phyloP scores from a whole-genome alignment of 2,888 invertebrate species.

The Stegophylla sp. region DNA sequence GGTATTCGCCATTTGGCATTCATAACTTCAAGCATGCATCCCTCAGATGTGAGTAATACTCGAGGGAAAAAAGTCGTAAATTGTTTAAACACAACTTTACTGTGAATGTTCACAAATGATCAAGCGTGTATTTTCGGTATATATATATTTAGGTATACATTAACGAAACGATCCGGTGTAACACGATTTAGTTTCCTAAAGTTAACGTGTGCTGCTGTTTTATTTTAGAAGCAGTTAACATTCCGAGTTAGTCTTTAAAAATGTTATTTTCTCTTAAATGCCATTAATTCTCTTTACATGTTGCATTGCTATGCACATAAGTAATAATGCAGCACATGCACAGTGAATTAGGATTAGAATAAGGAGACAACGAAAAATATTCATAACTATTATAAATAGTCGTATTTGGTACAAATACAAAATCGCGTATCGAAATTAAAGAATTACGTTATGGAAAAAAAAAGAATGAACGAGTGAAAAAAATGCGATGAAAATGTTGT shows the following conservation, averaged over 20 bases:
- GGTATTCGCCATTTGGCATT: background rate
- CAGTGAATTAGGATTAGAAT: no score
- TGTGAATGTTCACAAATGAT: background rate
- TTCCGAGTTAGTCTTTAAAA: background rate
- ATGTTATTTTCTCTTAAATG: background rate
- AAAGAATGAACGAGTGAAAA: background rate
- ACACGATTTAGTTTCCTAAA: background rate
- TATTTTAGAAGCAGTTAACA: constrained; percentile 41
- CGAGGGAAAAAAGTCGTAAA: background rate
- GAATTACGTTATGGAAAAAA: no score
- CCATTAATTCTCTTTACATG: background rate
- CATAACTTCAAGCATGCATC: no score
- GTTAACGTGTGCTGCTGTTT: constrained; percentile 16
- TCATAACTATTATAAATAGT: no score
- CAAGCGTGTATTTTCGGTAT: background rate
- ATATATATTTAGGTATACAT: constrained; percentile 23
- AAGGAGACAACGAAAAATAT: no score
- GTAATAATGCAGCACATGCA: background rate
- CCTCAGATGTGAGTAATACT: background rate
- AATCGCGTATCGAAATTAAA: no score
- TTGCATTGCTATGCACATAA: background rate
- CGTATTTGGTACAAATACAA: no score
- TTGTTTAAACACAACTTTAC: background rate
- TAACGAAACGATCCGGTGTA: constrained; percentile 12
- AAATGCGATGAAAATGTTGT: no score